Conservation (phyloP, 2,888 invertebrate species). For the Rhorus exstirpatorius region DNA sequence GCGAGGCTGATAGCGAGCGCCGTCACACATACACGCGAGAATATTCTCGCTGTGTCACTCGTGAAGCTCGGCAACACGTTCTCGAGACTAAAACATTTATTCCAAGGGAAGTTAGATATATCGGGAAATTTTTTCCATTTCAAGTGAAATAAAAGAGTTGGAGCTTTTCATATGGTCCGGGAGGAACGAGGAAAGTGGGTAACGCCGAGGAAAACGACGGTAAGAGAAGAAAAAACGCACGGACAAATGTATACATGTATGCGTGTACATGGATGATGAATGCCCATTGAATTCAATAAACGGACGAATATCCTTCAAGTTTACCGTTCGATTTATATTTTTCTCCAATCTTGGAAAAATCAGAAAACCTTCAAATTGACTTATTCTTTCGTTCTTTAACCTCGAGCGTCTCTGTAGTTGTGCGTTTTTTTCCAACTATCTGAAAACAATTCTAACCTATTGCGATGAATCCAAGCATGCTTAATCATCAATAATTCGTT, state of each 20-base stretch:
- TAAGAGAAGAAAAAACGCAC: conserved; percentile 44
- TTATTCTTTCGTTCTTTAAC: conserved; percentile 8
- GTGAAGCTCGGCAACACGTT: conserved; percentile 7
- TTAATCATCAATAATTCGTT: conserved; percentile 8
- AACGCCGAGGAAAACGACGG: conserved; percentile 38
- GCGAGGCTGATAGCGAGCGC: conserved; percentile 37
- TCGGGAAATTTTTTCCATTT: not conserved
- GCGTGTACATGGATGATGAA: not conserved
- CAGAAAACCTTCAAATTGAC: not conserved
- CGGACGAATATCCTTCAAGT: conserved; percentile 13
- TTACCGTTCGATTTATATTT: not conserved
- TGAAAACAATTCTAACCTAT: not conserved
- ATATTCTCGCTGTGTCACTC: conserved; percentile 55
- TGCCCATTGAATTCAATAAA: conserved; percentile 40
- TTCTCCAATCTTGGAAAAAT: not conserved
- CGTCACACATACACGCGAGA: conserved; percentile 1
- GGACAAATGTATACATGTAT: conserved; percentile 2
- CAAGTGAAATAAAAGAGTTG: conserved; percentile 2
- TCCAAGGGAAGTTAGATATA: not conserved
- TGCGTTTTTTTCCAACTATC: not conserved
- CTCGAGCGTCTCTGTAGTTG: not conserved
- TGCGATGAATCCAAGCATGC: not conserved
- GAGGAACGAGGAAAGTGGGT: not conserved
- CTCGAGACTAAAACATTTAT: not conserved
- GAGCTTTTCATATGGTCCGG: not conserved